Percentiles rank a stretch among this genome's conserved stretches.
phyloP scores from a whole-genome alignment of 2,888 invertebrate genomes.

The Sepiola atlantica region DNA sequence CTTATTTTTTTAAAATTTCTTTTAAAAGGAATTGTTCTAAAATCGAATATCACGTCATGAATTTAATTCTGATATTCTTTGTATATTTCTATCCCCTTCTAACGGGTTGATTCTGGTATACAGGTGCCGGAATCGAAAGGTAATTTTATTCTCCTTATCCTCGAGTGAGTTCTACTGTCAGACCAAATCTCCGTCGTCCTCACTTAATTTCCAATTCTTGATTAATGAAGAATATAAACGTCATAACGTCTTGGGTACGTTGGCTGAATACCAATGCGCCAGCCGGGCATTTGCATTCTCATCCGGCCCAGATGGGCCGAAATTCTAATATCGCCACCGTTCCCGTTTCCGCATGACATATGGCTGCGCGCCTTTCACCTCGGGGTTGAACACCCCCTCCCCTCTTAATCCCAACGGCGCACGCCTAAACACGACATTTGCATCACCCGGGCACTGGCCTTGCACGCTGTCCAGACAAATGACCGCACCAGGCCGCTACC shows the following conservation, averaged over 20 bases:
- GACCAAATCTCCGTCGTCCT: not conserved
- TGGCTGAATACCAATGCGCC: not conserved
- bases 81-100: no score
- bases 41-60: no score
- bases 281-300: not conserved
- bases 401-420: not conserved
- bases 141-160: not conserved
- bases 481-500: not conserved
- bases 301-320: not conserved
- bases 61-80: no score
- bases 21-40: no score
- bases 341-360: not conserved
- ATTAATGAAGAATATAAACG: not conserved
- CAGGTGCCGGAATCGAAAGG: not conserved
- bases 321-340: not conserved
- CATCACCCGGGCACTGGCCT: not conserved
- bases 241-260: not conserved
- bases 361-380: not conserved
- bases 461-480: not conserved
- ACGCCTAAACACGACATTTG: not conserved
- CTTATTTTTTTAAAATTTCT: no score
- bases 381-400: not conserved
- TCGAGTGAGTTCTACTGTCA: not conserved
- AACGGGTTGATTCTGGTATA: no score
- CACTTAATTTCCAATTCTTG: not conserved